Evolutionary conservation across 2,888 invertebrate species (phyloP).

Genomic region (Stenichneumon culpator): DNA sequence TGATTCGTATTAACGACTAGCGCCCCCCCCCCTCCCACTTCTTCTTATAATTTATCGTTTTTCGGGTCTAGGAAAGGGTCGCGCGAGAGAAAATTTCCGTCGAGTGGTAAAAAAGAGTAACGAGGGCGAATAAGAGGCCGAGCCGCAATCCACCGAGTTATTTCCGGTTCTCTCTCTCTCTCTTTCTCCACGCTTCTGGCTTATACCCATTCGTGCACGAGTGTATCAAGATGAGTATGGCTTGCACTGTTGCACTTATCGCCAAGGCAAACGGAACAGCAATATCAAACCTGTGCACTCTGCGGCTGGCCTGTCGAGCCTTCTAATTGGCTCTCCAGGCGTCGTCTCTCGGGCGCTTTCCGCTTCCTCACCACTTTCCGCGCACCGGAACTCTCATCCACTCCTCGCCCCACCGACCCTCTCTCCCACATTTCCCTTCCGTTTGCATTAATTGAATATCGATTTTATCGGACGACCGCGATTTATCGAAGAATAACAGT

Average conservation of each 20-base stretch:
- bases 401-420: constrained; percentile 19
- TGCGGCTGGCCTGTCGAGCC: constrained; percentile 22
- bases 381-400: constrained; percentile 2
- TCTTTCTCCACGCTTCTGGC: background rate
- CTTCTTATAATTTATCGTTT: constrained; percentile 5
- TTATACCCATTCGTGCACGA: background rate
- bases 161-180: constrained; percentile 6
- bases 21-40: background rate
- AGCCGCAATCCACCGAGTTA: constrained; percentile 4
- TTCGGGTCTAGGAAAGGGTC: background rate
- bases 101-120: constrained; percentile 5
- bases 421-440: constrained; percentile 27
- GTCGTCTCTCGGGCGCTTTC: constrained; percentile 42
- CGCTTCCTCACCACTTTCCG: constrained; percentile 55
- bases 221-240: background rate
- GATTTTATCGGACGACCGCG: constrained; percentile 37
- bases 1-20: constrained; percentile 2
- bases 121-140: constrained; percentile 20
- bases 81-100: background rate
- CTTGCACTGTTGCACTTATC: constrained; percentile 39
- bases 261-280: constrained; percentile 23
- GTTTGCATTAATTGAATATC: constrained; percentile 60
- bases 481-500: constrained; percentile 33
- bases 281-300: constrained; percentile 16
- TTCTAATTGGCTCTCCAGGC: constrained; percentile 44